phyloP scores from a whole-genome alignment of 2,113 vertebrate genomes.

The Pituophis catenifer region DNA sequence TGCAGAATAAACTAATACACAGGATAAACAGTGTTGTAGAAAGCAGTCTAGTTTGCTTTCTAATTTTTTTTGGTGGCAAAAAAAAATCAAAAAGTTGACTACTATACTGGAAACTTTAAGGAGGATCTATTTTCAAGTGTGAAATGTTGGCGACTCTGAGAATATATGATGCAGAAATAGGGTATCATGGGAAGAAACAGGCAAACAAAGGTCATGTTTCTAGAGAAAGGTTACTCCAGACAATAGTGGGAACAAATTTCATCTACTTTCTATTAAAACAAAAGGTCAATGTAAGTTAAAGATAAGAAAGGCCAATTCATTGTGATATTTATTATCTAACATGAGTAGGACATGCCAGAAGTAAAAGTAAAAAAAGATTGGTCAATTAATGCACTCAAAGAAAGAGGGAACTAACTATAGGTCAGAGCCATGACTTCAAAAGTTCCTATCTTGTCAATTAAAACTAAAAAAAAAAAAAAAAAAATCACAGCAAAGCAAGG shows the following conservation, averaged over 20 bases:
- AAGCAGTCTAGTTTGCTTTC: neutral
- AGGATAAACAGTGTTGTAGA: neutral
- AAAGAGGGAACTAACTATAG: neutral
- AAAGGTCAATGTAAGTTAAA: neutral
- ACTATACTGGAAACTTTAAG: neutral
- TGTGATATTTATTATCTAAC: fast-evolving
- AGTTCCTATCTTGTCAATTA: neutral
- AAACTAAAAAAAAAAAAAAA: no score
- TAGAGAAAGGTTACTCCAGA: neutral
- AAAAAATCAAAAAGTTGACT: neutral
- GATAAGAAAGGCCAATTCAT: neutral
- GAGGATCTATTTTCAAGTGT: neutral
- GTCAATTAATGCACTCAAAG: neutral
- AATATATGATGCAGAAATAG: neutral
- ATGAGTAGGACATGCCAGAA: neutral
- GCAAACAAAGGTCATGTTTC: neutral
- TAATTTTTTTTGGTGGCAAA: neutral
- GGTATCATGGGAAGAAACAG: neutral
- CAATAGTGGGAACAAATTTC: neutral
- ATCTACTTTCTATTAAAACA: neutral
- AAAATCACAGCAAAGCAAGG: neutral
- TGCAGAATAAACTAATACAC: neutral
- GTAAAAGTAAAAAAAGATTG: neutral
- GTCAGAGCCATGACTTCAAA: neutral
- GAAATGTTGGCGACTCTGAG: neutral